Evolutionary conservation across 2,888 invertebrate genomes (phyloP), one percentile per base, ranked within the genome.

Genomic region (Harpalus rufipes): DNA sequence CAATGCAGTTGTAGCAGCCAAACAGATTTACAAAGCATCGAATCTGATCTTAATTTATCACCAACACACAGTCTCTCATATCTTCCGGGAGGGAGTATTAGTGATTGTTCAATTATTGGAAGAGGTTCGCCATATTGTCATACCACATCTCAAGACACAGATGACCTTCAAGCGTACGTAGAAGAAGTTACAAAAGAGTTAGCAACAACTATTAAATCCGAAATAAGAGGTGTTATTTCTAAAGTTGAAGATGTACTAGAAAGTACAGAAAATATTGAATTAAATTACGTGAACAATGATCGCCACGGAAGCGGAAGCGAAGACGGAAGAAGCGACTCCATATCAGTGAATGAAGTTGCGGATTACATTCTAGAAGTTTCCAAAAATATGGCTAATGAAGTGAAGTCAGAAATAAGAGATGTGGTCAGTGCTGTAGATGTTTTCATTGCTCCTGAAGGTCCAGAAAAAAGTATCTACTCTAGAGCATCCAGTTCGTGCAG

Each of bases 191-290:
- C 96, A 4, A 94, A 94, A 90, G 96, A 96, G 91, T 91, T 96
- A 86, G 96, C 96, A 0, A 96, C 95, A 8, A 96, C 96, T 91
- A 95, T 96, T 18, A 96, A 96, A 89, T 96, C 96, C 1, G 96
- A 96, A 92, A 95, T 96, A 59, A 92, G 96, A 6, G 96, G 95
- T 90, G 96, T 96, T 0, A 96, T 96, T 87, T 95, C 95, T 1
- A 94, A 94, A 90, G 96, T 96, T 0, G 96, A 96, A 87, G 96
- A 96, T 89, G 96, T 95, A 74, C 90, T 96, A 44, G 95, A 95
- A 86, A 95, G 95, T 89, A 93, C 94, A 0, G 95, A 94, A 88
- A 91, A 92, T 0, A 89, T 93, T 6, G 94, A 94, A 87, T 86
- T 87, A 61, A 87, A 89, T 41, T 90, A 88, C 72, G 88, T 88